These are phyloP conservation scores for Cacajao melanocephalus DNA, from an alignment of 2,797 vertebrate species.

Conservation along the genomic window DNA sequence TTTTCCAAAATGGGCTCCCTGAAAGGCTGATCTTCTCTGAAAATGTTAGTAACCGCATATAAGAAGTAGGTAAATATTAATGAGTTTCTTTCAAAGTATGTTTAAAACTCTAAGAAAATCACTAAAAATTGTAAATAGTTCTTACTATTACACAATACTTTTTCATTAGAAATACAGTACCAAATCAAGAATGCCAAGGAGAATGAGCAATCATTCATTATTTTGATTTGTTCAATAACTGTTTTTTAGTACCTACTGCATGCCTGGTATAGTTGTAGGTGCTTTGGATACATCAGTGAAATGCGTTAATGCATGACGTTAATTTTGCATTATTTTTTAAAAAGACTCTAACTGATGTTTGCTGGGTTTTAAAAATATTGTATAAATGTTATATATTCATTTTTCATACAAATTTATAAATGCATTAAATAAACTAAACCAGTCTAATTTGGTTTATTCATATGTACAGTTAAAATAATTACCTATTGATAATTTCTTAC, in stretches of 20 bases:
- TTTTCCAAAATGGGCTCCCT: conserved; percentile 9
- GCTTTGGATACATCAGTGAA: neutral
- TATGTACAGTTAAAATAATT: neutral
- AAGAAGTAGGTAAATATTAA: neutral
- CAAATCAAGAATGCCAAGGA: neutral
- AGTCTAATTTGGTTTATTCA: neutral
- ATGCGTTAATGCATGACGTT: neutral
- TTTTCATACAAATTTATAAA: neutral
- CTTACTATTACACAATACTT: neutral
- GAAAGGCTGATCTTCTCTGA: neutral
- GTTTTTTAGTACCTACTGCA: neutral
- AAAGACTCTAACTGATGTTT: neutral
- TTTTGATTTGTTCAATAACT: conserved; percentile 26
- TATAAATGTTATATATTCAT: neutral
- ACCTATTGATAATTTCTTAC: neutral
- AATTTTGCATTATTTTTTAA: neutral
- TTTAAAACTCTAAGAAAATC: conserved; percentile 2
- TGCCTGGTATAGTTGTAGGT: neutral
- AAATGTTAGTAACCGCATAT: neutral
- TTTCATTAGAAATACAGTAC: conserved; percentile 15
- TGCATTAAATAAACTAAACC: neutral
- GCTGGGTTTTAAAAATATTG: neutral
- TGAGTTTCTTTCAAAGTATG: conserved; percentile 28
- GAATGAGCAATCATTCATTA: neutral
- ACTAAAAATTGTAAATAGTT: conserved; percentile 18